Percentiles rank a stretch among this genome's conserved stretches.
These are phyloP conservation scores for Chondrilla cf. caribensis DNA, from an alignment of 37 sponge, comb jelly and placozoan genomes.

Conservation along the genomic window DNA sequence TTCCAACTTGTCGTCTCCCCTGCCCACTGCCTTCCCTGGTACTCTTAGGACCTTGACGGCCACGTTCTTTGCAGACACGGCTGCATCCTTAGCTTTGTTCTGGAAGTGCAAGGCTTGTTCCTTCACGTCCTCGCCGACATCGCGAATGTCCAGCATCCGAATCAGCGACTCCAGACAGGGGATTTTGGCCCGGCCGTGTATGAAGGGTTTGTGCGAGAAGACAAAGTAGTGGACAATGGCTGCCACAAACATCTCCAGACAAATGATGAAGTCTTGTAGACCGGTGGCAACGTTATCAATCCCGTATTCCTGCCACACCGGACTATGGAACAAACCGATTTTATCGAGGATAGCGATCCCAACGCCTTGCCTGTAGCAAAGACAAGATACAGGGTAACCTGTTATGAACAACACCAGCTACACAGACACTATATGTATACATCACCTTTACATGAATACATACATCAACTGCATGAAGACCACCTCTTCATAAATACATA, in stretches of 20 bases:
- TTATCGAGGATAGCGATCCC: conserved; percentile 56
- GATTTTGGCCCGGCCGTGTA: conserved; percentile 62
- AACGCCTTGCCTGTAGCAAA: conserved; percentile 52
- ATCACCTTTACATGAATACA: not conserved
- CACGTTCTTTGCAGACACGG: not conserved
- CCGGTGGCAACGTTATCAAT: conserved; percentile 49
- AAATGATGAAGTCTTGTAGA: conserved; percentile 79
- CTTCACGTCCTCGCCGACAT: conserved; percentile 63
- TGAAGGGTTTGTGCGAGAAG: conserved; percentile 89
- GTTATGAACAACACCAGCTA: not conserved
- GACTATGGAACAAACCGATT: conserved; percentile 21
- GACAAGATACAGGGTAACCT: too few relatives aligned
- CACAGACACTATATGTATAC: not conserved
- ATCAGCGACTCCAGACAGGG: conserved; percentile 65
- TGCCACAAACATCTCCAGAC: conserved; percentile 88
- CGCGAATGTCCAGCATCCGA: conserved; percentile 80
- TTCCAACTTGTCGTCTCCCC: not conserved
- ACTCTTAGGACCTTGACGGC: not conserved
- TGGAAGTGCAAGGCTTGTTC: conserved; percentile 37
- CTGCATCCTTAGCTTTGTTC: conserved; percentile 10
- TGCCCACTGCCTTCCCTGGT: not conserved
- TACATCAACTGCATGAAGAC: too few relatives aligned
- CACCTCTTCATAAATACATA: too few relatives aligned
- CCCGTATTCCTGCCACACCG: conserved; percentile 51
- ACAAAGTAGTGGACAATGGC: conserved; percentile 86